Base-by-base conservation (phyloP, 2,888 invertebrate species). In the Allophyes oxyacanthae region DNA sequence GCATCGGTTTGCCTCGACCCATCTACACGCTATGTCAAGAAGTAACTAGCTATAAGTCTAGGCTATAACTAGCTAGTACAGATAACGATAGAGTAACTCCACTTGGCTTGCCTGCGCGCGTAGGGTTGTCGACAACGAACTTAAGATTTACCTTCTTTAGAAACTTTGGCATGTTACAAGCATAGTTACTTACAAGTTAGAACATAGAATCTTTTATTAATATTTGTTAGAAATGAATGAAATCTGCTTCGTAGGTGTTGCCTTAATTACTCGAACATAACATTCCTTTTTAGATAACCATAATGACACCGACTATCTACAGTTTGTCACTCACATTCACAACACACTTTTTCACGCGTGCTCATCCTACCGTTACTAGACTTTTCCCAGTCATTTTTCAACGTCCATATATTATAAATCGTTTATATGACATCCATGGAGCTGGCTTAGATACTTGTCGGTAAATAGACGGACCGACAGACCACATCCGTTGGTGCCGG, bases 401-500 rank as follows among this genome's bases (percentile, higher is more conserved):
- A 56, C 52, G 68, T 62, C 54, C 54, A 66, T 70, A 37, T 68
- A 69, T 78, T 77, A 77, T 78, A 80, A 77, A 78, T 79, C 69
- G 73, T 76, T 72, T 71, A 76, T 72, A 76, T 72, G 78, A 78
- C 76, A 75, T 68, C 69, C 70, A 75, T 75, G 71, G 56, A 53
- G 51, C 67, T 60, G 60, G 73, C 62, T 64, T 75, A 70, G 69
- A 76, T 78, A 78, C 75, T 77, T 64, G 62, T 72, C 66, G 67
- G 80, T 77, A 79, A 78, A 82, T 78, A 78, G 79, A 78, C 77
- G 75, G 73, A 75, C 77, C 73, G 78, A 75, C 79, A 70, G 78
- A 81, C 84, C 84, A 82, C 88, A 89, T 89, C 88, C 90, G 89
- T 84, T 85, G 83, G 65, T 71, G 70, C 63, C 75, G 72, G 57